Percentiles rank a stretch among this genome's conserved stretches.
phyloP scores from a whole-genome alignment of 1,140 invertebrate genomes.

The Hyphantria cunea region DNA sequence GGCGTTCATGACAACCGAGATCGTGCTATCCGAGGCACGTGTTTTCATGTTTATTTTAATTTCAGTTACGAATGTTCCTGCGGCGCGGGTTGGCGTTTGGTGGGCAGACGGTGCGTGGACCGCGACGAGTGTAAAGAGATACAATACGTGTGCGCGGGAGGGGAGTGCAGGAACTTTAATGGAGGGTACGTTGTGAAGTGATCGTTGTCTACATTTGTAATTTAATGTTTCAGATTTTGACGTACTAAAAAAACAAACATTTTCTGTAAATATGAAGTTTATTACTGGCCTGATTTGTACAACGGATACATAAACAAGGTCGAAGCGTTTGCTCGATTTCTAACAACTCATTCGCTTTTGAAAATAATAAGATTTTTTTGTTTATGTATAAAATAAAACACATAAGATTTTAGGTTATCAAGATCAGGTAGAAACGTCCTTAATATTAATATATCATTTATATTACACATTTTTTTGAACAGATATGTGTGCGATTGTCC shows the following conservation, averaged over 20 bases:
- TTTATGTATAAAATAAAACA: too few relatives aligned
- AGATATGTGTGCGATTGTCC: slow-evolving; percentile 88
- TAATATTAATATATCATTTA: too few relatives aligned
- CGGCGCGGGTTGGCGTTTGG: slow-evolving; percentile 83
- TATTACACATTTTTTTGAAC: neutral
- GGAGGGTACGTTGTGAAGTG: slow-evolving; percentile 82
- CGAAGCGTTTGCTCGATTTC: too few relatives aligned
- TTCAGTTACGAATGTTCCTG: slow-evolving; percentile 88
- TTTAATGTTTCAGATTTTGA: neutral
- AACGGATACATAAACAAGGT: too few relatives aligned
- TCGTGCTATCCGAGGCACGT: too few relatives aligned
- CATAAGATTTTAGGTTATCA: too few relatives aligned
- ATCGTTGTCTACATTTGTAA: neutral
- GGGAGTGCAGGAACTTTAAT: slow-evolving; percentile 89
- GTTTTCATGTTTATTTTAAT: slow-evolving; percentile 66
- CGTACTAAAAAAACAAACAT: neutral
- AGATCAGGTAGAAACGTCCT: too few relatives aligned
- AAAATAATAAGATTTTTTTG: too few relatives aligned
- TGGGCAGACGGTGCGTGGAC: slow-evolving; percentile 86
- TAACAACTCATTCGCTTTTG: too few relatives aligned
- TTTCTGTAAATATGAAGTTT: too few relatives aligned
- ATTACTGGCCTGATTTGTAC: too few relatives aligned
- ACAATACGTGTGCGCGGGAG: slow-evolving; percentile 91
- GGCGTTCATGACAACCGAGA: too few relatives aligned
- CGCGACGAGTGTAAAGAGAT: slow-evolving; percentile 91